These are phyloP conservation scores for Eristalis intricaria DNA, from an alignment of 2,888 invertebrate genomes.

Conservation along the genomic window DNA sequence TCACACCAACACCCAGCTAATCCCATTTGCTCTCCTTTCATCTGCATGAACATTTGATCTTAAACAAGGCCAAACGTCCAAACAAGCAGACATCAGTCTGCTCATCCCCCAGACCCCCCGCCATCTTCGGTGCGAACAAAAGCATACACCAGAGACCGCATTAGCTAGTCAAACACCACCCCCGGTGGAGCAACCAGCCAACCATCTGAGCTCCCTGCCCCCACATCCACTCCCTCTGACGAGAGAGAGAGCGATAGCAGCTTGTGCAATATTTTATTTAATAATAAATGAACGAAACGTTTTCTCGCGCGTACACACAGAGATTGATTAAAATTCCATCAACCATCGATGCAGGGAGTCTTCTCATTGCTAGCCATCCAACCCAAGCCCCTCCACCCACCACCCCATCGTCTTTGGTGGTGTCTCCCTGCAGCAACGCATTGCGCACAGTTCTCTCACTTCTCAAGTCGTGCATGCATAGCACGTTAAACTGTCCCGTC, in stretches of 20 bases:
- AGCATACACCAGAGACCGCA: slow-evolving; percentile 41
- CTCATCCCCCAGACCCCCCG: background rate
- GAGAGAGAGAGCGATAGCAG: background rate
- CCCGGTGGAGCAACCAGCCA: slow-evolving; percentile 2
- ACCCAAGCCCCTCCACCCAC: background rate
- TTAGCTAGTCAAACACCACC: slow-evolving; percentile 41
- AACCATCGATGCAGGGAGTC: slow-evolving; percentile 60
- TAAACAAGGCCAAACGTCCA: slow-evolving; percentile 57
- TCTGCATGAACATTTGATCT: slow-evolving; percentile 46
- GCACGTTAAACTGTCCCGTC: slow-evolving; percentile 54
- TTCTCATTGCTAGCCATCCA: slow-evolving; percentile 6
- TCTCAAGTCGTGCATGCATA: slow-evolving; percentile 52
- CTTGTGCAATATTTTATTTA: slow-evolving; percentile 66
- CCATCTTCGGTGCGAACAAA: background rate
- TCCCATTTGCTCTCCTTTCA: slow-evolving; percentile 20
- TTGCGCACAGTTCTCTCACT: background rate
- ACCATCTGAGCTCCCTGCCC: slow-evolving; percentile 1
- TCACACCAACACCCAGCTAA: background rate
- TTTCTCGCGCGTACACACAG: slow-evolving; percentile 67
- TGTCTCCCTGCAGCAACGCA: slow-evolving; percentile 8
- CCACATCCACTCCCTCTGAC: background rate
- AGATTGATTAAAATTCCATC: slow-evolving; percentile 71
- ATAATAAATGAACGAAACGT: slow-evolving; percentile 69
- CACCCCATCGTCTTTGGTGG: background rate
- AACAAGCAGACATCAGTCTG: slow-evolving; percentile 57